A percentile compares a stretch with the other conserved stretches of the same genome.
phyloP scores from a whole-genome alignment of 2,888 invertebrate species.

The Maniola hyperantus region DNA sequence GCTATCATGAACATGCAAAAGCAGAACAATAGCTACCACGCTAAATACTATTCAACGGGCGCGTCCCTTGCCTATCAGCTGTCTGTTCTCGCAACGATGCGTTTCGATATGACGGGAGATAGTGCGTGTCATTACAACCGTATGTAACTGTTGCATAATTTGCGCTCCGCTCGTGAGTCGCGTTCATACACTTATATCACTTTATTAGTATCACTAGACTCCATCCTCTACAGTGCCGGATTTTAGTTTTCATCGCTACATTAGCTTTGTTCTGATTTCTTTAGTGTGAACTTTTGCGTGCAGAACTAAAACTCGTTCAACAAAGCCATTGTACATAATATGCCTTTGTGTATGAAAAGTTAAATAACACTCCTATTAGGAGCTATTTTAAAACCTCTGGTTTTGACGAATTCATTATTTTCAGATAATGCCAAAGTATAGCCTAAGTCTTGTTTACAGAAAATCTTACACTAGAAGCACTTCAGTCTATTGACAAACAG shows the following conservation, averaged over 20 bases:
- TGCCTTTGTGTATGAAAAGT: not conserved
- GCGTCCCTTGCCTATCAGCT: slow-evolving; percentile 59
- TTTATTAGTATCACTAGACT: slow-evolving; percentile 57
- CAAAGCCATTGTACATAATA: not conserved
- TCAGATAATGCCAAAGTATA: too few relatives aligned
- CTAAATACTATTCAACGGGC: slow-evolving; percentile 27
- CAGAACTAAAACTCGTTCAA: not conserved
- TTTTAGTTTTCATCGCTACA: slow-evolving; percentile 11
- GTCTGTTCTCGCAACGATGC: slow-evolving; percentile 67
- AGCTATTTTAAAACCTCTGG: not conserved
- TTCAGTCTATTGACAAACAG: not conserved
- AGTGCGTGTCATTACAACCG: slow-evolving; percentile 64
- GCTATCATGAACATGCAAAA: slow-evolving; percentile 11
- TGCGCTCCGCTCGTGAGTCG: slow-evolving; percentile 53
- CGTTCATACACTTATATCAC: slow-evolving; percentile 57
- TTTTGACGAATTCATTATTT: not conserved
- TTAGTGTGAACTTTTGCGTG: not conserved
- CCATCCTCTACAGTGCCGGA: slow-evolving; percentile 44
- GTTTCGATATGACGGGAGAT: slow-evolving; percentile 72
- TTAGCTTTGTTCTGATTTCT: not conserved
- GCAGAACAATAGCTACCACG: slow-evolving; percentile 13
- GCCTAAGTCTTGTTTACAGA: too few relatives aligned
- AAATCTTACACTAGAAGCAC: not conserved
- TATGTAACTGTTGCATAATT: slow-evolving; percentile 70
- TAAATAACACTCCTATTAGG: not conserved